Evolutionary conservation across 1,140 invertebrate genomes (phyloP).

Genomic region (Thrips palmi): DNA sequence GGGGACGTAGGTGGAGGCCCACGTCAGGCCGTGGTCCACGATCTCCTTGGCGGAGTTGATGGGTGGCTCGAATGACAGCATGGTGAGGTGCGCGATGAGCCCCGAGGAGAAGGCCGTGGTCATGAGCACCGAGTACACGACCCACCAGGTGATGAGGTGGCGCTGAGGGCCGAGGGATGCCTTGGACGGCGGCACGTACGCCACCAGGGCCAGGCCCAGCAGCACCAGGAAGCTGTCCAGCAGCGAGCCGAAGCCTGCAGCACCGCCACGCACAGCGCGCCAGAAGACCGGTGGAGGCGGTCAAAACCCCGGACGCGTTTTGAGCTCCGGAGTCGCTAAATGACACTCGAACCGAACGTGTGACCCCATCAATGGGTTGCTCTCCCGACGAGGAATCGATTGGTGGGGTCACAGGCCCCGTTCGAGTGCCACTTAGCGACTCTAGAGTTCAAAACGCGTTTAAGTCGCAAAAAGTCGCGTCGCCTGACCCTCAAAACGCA

Average conservation of each 20-base stretch:
- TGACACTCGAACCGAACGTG: no score
- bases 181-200: not conserved
- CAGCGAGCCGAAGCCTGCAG: not conserved
- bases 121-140: not conserved
- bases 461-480: not conserved
- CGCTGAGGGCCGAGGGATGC: not conserved
- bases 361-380: no score
- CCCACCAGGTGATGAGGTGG: not conserved
- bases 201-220: not conserved
- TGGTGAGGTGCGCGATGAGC: conserved; percentile 1
- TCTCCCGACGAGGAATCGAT: no score
- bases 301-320: no score
- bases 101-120: conserved; percentile 1
- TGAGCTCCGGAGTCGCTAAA: no score
- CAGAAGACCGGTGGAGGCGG: no score
- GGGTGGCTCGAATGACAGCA: not conserved
- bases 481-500: not conserved
- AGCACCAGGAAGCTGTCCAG: not conserved
- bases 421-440: no score
- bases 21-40: not conserved
- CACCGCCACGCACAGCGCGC: no score
- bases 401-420: no score
- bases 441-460: no score
- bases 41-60: conserved; percentile 3
- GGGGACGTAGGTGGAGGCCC: not conserved